A percentile compares a stretch with the other conserved stretches of the same genome.
Conservation (phyloP, 2,113 vertebrate species). For the Sturnus vulgaris region DNA sequence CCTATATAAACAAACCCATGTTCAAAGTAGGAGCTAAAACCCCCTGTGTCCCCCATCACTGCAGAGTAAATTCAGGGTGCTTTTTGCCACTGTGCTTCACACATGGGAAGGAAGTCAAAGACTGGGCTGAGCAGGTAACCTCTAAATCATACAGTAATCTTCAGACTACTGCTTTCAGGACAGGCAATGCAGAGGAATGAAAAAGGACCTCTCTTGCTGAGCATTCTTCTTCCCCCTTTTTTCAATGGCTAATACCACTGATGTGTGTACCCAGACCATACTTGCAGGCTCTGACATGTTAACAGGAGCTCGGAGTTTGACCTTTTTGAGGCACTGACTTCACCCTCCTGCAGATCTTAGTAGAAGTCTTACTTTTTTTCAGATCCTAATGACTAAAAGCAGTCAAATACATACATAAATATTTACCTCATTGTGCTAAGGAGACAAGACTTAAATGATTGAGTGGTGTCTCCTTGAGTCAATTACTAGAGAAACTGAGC, state of each 20-base stretch:
- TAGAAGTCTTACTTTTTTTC: not conserved
- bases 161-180: not conserved
- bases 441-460: not conserved
- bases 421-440: not conserved
- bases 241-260: not conserved
- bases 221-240: not conserved
- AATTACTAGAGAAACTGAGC: not conserved
- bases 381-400: not conserved
- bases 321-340: not conserved
- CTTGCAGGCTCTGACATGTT: not conserved
- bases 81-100: not conserved
- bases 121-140: not conserved
- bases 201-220: not conserved
- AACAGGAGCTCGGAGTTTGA: not conserved
- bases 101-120: not conserved
- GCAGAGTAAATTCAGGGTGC: not conserved
- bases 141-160: not conserved
- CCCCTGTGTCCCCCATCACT: accelerated
- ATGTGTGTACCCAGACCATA: not conserved
- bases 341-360: not conserved
- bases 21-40: not conserved
- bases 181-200: not conserved
- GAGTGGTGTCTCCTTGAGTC: not conserved
- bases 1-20: not conserved
- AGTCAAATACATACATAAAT: not conserved